Conservation (phyloP, 2,888 invertebrate species). For the Torymus texanus region DNA sequence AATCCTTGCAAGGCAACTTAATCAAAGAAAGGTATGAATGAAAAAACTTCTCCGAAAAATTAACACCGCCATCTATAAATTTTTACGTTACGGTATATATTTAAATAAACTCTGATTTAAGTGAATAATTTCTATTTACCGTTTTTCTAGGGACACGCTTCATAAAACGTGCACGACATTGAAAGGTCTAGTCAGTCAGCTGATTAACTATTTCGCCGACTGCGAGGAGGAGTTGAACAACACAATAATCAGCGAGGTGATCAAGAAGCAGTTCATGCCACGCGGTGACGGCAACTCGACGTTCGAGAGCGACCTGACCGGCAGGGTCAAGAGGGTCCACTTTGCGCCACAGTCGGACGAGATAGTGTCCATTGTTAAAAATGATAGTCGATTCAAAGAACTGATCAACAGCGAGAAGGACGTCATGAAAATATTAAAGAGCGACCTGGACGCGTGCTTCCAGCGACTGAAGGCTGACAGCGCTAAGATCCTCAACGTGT, state of each 20-base stretch:
- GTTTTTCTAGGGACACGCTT: slow-evolving; percentile 79
- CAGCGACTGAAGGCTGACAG: slow-evolving; percentile 83
- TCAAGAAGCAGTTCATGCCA: slow-evolving; percentile 71
- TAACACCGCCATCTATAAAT: too few species aligned
- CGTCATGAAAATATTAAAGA: slow-evolving; percentile 78
- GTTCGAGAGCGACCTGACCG: slow-evolving; percentile 36
- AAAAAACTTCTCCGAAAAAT: too few species aligned
- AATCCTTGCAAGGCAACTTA: slow-evolving; percentile 64
- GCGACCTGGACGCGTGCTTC: slow-evolving; percentile 82
- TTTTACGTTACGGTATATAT: too few species aligned
- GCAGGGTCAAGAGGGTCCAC: slow-evolving; percentile 79
- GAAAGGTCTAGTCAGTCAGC: slow-evolving; percentile 81
- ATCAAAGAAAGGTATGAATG: slow-evolving; percentile 79
- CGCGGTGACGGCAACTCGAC: slow-evolving; percentile 52
- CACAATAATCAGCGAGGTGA: slow-evolving; percentile 82
- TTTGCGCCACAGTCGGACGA: slow-evolving; percentile 82
- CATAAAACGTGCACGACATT: slow-evolving; percentile 81
- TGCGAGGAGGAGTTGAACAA: slow-evolving; percentile 89
- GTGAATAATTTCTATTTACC: too few species aligned
- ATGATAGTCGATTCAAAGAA: slow-evolving; percentile 80
- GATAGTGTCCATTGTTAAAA: slow-evolving; percentile 76
- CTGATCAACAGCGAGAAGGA: slow-evolving; percentile 75
- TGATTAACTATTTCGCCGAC: slow-evolving; percentile 84
- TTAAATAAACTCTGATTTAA: too few species aligned
- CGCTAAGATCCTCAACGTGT: slow-evolving; percentile 75